Conservation (phyloP, 1,140 invertebrate genomes). For the Globodera rostochiensis region DNA sequence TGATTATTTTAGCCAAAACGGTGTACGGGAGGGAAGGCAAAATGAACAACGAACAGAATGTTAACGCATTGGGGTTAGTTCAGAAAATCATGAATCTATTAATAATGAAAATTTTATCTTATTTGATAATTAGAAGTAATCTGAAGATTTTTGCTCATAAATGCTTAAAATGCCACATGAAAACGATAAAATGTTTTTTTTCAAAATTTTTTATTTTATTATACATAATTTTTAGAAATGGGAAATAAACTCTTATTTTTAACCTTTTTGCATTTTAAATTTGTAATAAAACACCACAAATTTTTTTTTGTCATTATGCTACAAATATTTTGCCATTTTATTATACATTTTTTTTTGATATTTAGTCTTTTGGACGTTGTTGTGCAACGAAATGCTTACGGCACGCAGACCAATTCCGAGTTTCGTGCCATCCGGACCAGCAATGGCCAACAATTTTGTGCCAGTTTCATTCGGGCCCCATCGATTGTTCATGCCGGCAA, state of each 20-base stretch:
- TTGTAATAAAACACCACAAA: too few species aligned
- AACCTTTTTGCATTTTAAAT: too few species aligned
- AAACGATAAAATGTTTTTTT: neutral
- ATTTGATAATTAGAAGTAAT: too few species aligned
- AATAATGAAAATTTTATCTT: too few species aligned
- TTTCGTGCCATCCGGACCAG: neutral
- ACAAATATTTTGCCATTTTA: too few species aligned
- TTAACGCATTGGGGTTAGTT: neutral
- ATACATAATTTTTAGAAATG: too few species aligned
- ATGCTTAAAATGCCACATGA: too few species aligned
- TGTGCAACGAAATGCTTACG: slow-evolving; percentile 14
- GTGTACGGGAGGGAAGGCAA: neutral
- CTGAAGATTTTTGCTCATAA: too few species aligned
- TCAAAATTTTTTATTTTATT: neutral
- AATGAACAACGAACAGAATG: neutral
- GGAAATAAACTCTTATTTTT: too few species aligned
- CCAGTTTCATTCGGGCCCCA: slow-evolving; percentile 18
- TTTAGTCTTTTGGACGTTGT: slow-evolving; percentile 7
- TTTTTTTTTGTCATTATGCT: too few species aligned
- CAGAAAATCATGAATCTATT: too few species aligned
- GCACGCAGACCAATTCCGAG: neutral
- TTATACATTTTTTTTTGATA: too few species aligned
- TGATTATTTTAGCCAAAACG: slow-evolving; percentile 19
- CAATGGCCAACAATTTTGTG: neutral
- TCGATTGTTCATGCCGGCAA: neutral